These are phyloP conservation scores for Steatocranus sp. DNA, from an alignment of 2,797 vertebrate genomes.

Conservation along the genomic window DNA sequence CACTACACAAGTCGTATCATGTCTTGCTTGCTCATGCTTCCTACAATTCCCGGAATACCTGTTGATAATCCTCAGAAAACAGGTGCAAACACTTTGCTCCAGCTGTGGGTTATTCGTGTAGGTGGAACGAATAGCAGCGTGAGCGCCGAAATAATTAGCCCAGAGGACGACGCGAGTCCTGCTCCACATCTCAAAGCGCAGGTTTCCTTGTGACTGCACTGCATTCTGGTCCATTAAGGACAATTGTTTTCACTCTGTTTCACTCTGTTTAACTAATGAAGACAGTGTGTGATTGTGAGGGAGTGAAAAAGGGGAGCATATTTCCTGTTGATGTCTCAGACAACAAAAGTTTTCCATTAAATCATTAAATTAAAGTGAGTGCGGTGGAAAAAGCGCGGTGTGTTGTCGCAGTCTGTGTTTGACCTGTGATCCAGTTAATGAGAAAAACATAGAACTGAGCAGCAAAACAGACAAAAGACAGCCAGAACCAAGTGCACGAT, in stretches of 20 bases:
- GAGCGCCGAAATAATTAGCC: slow-evolving; percentile 25
- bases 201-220: neutral
- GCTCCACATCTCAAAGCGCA: neutral
- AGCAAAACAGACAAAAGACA: neutral
- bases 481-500: neutral
- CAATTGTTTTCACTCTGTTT: slow-evolving; percentile 2
- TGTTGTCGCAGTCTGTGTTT: neutral
- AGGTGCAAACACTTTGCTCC: slow-evolving; percentile 29
- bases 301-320: neutral
- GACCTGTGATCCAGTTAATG: slow-evolving; percentile 2
- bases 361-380: neutral
- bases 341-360: neutral
- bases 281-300: neutral
- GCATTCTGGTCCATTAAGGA: slow-evolving; percentile 15
- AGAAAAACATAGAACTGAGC: neutral
- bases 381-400: neutral
- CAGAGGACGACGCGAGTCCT: neutral
- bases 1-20: neutral
- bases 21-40: slow-evolving; percentile 18
- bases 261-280: neutral
- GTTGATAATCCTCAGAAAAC: slow-evolving; percentile 22
- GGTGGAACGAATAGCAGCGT: slow-evolving; percentile 16
- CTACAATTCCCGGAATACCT: slow-evolving; percentile 43
- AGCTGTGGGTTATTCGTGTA: slow-evolving; percentile 17
- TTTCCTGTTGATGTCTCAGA: neutral